These are phyloP conservation scores for Eulacestoma nigropectus DNA, from an alignment of 2,113 vertebrate species.

Conservation along the genomic window DNA sequence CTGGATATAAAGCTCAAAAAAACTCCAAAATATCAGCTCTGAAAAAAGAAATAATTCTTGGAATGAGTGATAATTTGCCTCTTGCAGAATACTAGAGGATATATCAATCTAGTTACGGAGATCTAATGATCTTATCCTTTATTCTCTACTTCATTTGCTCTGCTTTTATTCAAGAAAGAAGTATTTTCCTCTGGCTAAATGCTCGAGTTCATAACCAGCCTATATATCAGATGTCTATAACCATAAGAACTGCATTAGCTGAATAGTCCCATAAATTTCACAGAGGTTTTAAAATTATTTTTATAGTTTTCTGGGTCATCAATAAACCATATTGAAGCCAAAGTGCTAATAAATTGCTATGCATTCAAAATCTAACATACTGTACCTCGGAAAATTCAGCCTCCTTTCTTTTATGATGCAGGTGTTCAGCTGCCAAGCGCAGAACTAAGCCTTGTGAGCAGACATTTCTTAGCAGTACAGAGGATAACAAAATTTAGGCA, in stretches of 20 bases:
- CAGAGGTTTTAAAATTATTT: neutral
- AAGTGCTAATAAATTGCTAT: neutral
- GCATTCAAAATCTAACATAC: neutral
- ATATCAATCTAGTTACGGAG: neutral
- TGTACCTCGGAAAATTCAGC: neutral
- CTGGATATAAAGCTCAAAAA: neutral
- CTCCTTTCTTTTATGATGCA: neutral
- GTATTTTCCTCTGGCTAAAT: neutral
- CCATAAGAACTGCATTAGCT: neutral
- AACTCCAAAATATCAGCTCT: neutral
- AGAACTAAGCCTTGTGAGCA: neutral
- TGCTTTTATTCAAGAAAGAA: neutral
- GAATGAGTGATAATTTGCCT: neutral
- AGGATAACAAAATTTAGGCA: neutral
- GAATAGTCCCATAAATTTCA: neutral
- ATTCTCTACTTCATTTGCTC: neutral
- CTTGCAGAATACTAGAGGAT: neutral
- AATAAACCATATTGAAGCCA: neutral
- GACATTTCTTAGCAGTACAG: neutral
- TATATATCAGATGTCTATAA: neutral
- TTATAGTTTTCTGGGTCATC: neutral
- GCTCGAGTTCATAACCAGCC: neutral
- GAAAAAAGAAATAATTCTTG: neutral
- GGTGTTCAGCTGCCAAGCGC: neutral
- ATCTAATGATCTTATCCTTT: neutral